Conservation (phyloP, 2,113 vertebrate species). For the Pleuronectes platessa region DNA sequence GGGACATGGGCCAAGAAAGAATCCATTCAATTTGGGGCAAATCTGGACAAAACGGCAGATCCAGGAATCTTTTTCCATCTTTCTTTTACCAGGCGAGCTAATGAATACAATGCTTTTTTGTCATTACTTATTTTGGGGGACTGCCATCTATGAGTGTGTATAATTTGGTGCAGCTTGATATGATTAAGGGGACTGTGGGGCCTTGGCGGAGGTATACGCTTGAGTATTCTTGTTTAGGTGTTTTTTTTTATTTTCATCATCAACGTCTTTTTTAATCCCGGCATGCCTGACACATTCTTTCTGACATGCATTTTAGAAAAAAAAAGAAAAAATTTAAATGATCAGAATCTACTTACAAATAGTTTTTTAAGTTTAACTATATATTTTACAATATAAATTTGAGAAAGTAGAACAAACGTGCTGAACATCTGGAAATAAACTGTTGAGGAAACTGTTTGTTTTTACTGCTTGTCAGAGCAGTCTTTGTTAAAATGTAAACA, state of each 20-base stretch:
- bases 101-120: too few species aligned
- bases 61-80: too few species aligned
- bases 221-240: not conserved
- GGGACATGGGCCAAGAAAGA: too few species aligned
- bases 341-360: not conserved
- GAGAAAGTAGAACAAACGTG: not conserved
- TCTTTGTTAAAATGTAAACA: constrained; percentile 41
- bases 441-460: not conserved
- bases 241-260: constrained; percentile 8
- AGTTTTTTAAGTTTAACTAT: not conserved
- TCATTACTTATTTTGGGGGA: too few species aligned
- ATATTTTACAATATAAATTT: not conserved
- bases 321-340: not conserved
- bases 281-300: not conserved
- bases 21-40: too few species aligned
- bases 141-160: too few species aligned
- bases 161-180: too few species aligned
- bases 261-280: not conserved
- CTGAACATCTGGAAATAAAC: too few species aligned
- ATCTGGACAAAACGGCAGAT: too few species aligned
- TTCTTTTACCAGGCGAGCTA: too few species aligned
- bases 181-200: too few species aligned
- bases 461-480: not conserved
- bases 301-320: not conserved
- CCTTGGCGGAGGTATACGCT: too few species aligned